Conservation (phyloP, 2,797 vertebrate genomes). For the Benthosema pterotum region DNA sequence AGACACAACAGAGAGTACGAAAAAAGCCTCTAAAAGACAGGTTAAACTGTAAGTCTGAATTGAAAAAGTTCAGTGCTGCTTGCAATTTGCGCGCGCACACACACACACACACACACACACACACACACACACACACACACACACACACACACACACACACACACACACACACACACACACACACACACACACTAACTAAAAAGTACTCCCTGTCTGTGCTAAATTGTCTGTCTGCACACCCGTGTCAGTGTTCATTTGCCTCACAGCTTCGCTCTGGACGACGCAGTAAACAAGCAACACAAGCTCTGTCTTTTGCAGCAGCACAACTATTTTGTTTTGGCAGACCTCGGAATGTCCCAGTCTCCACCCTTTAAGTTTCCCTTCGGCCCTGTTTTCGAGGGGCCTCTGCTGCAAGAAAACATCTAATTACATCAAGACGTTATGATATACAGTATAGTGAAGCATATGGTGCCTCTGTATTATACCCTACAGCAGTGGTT, state of each 20-base stretch:
- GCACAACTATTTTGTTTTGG: constrained; percentile 55
- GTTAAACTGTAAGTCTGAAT: constrained; percentile 23
- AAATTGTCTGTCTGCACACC: constrained; percentile 39
- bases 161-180: too few species aligned
- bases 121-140: too few species aligned
- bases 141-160: too few species aligned
- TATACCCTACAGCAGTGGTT: too few species aligned
- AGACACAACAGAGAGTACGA: too few species aligned
- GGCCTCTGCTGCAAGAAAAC: constrained; percentile 41
- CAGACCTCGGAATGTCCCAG: constrained; percentile 63
- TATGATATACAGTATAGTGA: constrained; percentile 2
- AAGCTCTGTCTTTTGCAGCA: constrained; percentile 35
- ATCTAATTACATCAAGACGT: constrained; percentile 31
- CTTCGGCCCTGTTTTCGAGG: constrained; percentile 33
- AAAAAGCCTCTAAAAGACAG: too few species aligned
- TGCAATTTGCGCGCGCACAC: constrained; percentile 18
- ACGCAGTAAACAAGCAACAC: constrained; percentile 47
- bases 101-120: too few species aligned
- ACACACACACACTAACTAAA: too few species aligned
- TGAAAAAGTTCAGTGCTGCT: constrained; percentile 24
- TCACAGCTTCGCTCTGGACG: constrained; percentile 23
- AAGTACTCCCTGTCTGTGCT: constrained; percentile 1
- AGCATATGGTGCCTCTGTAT: background rate
- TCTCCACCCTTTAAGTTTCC: constrained; percentile 54
- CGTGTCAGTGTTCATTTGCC: constrained; percentile 48